A percentile compares a stretch with the other conserved stretches of the same genome.
Conservation (phyloP, 1,140 invertebrate genomes). For the Orius insidiosus region DNA sequence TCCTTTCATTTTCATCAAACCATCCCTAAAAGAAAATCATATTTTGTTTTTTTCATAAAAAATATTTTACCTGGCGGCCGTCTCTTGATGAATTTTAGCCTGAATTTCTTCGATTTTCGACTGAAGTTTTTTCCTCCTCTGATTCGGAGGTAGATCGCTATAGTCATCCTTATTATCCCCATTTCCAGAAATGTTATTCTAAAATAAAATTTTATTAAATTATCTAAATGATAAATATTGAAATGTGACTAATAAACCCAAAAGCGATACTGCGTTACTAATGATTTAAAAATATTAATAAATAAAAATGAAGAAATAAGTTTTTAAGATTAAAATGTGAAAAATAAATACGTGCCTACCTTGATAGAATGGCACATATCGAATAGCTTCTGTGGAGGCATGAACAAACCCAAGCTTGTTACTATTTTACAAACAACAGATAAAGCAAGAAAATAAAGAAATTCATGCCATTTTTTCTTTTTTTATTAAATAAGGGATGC, state of each 20-base stretch:
- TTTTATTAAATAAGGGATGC: too few species aligned
- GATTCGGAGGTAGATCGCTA: conserved; percentile 90
- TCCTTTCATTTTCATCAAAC: conserved; percentile 95
- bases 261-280: conserved; percentile 1
- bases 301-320: background rate
- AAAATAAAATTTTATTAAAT: conserved; percentile 21
- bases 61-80: conserved; percentile 49
- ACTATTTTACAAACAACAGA: conserved; percentile 11
- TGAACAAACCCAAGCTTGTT: conserved; percentile 20
- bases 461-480: conserved; percentile 4
- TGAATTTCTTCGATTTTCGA: conserved; percentile 78
- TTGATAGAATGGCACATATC: conserved; percentile 79
- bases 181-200: conserved; percentile 59
- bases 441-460: conserved; percentile 5
- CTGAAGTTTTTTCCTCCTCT: conserved; percentile 83
- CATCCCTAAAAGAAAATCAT: conserved; percentile 45
- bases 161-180: conserved; percentile 80
- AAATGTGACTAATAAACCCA: conserved; percentile 11
- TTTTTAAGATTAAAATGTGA: too few species aligned
- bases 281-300: background rate
- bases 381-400: conserved; percentile 58
- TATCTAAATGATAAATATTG: too few species aligned
- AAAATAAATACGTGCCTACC: conserved; percentile 38
- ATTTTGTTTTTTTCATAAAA: background rate
- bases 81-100: conserved; percentile 78